Conservation (phyloP, 2,797 vertebrate species). For the Mus minutoides region DNA sequence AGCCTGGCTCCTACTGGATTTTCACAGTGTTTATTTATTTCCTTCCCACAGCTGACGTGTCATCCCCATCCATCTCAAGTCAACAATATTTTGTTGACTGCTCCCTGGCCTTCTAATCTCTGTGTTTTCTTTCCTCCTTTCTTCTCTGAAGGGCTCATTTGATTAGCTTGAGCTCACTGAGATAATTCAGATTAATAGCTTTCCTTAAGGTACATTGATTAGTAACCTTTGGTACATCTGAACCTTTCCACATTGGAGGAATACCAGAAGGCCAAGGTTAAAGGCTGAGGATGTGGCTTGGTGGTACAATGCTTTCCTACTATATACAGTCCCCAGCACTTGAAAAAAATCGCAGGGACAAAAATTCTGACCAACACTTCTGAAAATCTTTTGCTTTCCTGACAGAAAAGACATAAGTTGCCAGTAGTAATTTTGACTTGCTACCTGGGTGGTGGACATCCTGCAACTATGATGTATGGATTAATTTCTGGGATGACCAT, state of each 20-base stretch:
- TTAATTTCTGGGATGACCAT: not conserved
- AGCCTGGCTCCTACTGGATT: not conserved
- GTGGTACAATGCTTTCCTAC: not conserved
- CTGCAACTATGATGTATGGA: not conserved
- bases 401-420: not conserved
- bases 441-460: not conserved
- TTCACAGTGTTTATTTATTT: constrained; percentile 34
- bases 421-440: not conserved
- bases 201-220: constrained; percentile 35
- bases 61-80: not conserved
- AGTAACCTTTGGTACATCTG: constrained; percentile 12
- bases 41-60: not conserved
- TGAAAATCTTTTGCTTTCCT: constrained; percentile 35
- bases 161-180: not conserved
- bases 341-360: not conserved
- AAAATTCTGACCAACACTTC: constrained; percentile 55
- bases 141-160: constrained; percentile 11
- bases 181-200: constrained; percentile 8
- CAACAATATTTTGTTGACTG: not conserved
- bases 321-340: not conserved
- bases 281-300: too few relatives aligned
- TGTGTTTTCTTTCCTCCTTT: not conserved
- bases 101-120: constrained; percentile 4
- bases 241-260: not conserved
- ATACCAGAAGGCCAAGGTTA: not conserved